Evolutionary conservation across 2,797 vertebrate genomes (phyloP), one percentile per base, ranked within the genome.

Genomic region (Champsocephalus gunnari): DNA sequence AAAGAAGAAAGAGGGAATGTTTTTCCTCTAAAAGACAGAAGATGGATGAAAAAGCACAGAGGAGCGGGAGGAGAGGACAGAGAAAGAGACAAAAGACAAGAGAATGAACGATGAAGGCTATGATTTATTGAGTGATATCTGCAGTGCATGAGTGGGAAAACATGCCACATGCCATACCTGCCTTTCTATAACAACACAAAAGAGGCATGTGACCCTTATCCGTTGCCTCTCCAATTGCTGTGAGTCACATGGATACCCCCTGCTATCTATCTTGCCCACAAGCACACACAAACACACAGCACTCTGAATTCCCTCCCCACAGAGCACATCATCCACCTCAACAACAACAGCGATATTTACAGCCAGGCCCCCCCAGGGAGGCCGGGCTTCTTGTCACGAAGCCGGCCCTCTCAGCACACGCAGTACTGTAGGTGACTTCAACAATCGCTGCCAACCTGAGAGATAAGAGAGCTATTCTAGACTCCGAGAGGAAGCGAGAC

Each of bases 261-360:
- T 44, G 76, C 81, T 79, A 72, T 43, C 60, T 62, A 70, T 53
- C 19, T 47, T 81, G 72, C 77, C 55, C 72, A 67, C 79, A 58
- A 71, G 8, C 34, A 38, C 68, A 49, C 41, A 71, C 73, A 66
- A 53, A 62, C 51, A 75, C 24, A 58, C 17, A 63, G 57, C 71
- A 32, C 56, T 60, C 73, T 66, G 77, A 62, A 72, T 84, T 76
- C 73, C 54, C 68, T 85, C 77, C 82, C 86, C 63, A 50, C 77
- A 63, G 77, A 81, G 84, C 79, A 59, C 76, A 85, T 84, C 84
- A 80, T 79, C 75, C 80, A 82, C 81, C 79, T 88, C 69, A 74
- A 75, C 81, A 88, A 81, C 82, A 86, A 75, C 81, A 75, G 60
- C 5, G 56, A 87, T 87, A 90, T 91, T 90, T 91, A 87, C 89